Base-by-base conservation (phyloP, 30 jellyfish, hydroid and myxozoan species). In the Nemopilema nomurai region DNA sequence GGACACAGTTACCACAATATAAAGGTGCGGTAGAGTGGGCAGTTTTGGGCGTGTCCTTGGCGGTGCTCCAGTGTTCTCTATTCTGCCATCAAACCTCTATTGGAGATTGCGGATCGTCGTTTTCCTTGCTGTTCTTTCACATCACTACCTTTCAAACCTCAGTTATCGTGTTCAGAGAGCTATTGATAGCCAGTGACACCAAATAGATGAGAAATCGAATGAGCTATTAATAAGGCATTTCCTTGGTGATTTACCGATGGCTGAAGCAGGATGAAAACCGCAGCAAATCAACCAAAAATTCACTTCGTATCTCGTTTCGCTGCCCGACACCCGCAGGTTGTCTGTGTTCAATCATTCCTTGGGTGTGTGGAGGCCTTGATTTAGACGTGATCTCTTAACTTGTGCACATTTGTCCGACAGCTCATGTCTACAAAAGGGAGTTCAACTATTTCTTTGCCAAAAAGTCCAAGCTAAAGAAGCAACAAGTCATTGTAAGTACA, bases 241-340 rank as follows among this genome's bases (percentile, higher is more conserved):
- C 50, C 33, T 32, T 20, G 23, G 30, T 67, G 30, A 29, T 67
- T 7, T 19, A 17, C 33, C 72, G 17, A 32, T 4, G 33, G 76
- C 31, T 23, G 28, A 66, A 1, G 33, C 30, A 67, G 33, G 17
- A 29, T 17, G 28, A 13, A 31, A 28, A 20, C 78, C 87, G 17
- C 78, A 13, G n/a, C 78, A 57, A 76, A 52, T 41, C 51, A 77
- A 16, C 87, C 78, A 77, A 77, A 62, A 32, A 62, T 77, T 62
- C 71, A 18, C 16, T 26, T 23, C 49, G 76, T 77, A 77, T 77
- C 77, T 77, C 51, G 78, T 77, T 77, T 57, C 87, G 0, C 52
- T 32, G n/a, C 52, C 24, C 74, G 85, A 27, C 28, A 50, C 78
- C 87, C 87, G 29, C 87, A 77, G 30, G 68, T 63, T 77, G 77